Evolutionary conservation across 2,113 vertebrate genomes (phyloP).

Genomic region (Pycnonotus jocosus): DNA sequence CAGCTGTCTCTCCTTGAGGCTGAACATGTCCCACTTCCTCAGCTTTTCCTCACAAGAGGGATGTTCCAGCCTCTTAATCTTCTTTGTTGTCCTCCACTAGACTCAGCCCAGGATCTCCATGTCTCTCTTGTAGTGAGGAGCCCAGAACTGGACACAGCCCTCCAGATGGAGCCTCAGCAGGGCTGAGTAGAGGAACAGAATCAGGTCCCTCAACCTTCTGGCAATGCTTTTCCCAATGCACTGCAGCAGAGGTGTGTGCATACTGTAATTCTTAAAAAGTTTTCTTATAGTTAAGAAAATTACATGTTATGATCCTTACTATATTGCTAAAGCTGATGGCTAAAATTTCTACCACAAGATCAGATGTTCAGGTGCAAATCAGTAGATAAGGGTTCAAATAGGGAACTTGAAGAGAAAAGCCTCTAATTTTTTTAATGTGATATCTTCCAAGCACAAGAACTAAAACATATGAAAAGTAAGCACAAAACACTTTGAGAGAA

Average conservation of each 20-base stretch:
- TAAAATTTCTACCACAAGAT: neutral
- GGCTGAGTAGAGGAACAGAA: neutral
- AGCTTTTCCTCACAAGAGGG: neutral
- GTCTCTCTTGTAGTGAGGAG: neutral
- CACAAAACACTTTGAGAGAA: neutral
- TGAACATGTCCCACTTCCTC: neutral
- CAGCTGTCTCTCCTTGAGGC: neutral
- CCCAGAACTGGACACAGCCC: neutral
- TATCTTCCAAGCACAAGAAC: neutral
- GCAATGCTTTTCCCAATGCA: neutral
- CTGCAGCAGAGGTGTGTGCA: neutral
- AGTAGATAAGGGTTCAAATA: neutral
- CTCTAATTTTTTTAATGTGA: neutral
- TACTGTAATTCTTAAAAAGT: neutral
- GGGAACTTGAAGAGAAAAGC: neutral
- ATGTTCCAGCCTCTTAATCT: neutral
- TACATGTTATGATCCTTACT: neutral
- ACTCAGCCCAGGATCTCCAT: neutral
- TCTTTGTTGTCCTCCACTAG: neutral
- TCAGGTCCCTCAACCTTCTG: neutral
- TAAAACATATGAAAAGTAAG: neutral
- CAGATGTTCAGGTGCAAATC: neutral
- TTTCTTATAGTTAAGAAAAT: neutral
- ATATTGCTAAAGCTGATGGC: neutral
- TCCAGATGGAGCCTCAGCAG: neutral